Evolutionary conservation across 2,797 vertebrate species (phyloP), one percentile per base, ranked within the genome.

Genomic region (Columba guinea): DNA sequence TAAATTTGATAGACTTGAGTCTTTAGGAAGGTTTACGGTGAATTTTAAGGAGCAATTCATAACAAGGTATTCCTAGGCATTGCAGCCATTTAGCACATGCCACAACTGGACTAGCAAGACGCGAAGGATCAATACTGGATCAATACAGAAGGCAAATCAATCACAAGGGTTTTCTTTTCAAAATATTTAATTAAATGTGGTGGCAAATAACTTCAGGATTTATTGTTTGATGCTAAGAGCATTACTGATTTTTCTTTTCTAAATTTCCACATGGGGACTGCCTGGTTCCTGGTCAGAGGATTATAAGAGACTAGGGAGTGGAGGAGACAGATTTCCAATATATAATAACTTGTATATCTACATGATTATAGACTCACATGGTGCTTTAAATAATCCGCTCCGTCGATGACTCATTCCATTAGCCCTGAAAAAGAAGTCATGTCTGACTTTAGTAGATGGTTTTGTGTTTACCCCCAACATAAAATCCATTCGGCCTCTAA

Each of bases 101-200:
- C 97, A 98, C 98, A 98, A 98, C 98, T 97, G 98, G 98, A 98
- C 97, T 97, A 98, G 98, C 98, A 97, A 98, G 98, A 98, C 97
- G 97, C 91, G 83, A 92, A 94, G 96, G 98, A 98, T 99, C 98
- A 81, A 99, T 99, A 98, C 52, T 94, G 96, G 98, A 98, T 99
- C 98, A 98, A 99, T 98, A 97, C 78, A 49, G 97, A 96, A 98
- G 98, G 98, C 96, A 82, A 99, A 99, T 99, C 98, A 98, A 99
- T 99, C 98, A 98, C 96, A 87, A 94, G 97, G 98, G 98, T 98
- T 99, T 98, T 99, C 98, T 99, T 98, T 98, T 98, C 97, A 97
- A 98, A 99, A 99, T 99, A 98, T 99, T 99, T 99, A 98, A 99
- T 99, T 99, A 99, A 99, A 98, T 98, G 98, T 97, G 98, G 97